Base-by-base conservation (phyloP, 2,888 invertebrate genomes). In the Napeogenes inachia region DNA sequence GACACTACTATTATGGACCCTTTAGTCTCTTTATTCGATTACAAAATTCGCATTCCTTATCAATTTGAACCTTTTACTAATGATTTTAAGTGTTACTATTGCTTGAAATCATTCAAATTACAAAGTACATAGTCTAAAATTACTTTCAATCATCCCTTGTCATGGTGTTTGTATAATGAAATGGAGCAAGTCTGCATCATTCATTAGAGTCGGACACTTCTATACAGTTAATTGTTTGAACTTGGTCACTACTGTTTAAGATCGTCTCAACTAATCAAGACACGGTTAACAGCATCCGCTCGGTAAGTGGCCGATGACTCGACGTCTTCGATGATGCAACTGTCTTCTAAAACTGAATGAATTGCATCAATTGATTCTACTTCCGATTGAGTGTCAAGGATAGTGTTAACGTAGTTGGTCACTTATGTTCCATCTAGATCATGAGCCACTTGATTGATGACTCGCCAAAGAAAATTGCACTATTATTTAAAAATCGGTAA, bases 161-260 rank as follows among this genome's bases (percentile, higher is more conserved):
- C 88, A 85, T 87, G 84, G 89, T 86, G 85, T 87, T 88, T 88
- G 84, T 88, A 80, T 86, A 86, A 86, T 86, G 84, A 84, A 86
- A 83, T 79, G 83, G 82, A 85, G 81, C 85, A 85, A 84, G 81
- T 81, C 81, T 85, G 85, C 79, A 84, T 86, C 88, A 86, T 89
- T 88, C 87, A 88, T 89, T 89, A 85, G 86, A 85, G 88, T 87
- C 85, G 89, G 86, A 86, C 89, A 88, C 88, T 89, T 88, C 86
- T 87, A 84, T 88, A 86, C 85, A 84, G 84, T 89, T 88, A 87
- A 89, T 89, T 89, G 88, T 89, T 88, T 89, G 89, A 90, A 90
- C 89, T 89, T 83, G 86, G 80, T 77, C 82, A 80, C 81, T 85
- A 80, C 83, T 83, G 87, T 84, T 88, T 87, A 85, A 88, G 84